Evolutionary conservation across 2,113 vertebrate species (phyloP), one percentile per base, ranked within the genome.

Genomic region (Dryoscopus gambensis): DNA sequence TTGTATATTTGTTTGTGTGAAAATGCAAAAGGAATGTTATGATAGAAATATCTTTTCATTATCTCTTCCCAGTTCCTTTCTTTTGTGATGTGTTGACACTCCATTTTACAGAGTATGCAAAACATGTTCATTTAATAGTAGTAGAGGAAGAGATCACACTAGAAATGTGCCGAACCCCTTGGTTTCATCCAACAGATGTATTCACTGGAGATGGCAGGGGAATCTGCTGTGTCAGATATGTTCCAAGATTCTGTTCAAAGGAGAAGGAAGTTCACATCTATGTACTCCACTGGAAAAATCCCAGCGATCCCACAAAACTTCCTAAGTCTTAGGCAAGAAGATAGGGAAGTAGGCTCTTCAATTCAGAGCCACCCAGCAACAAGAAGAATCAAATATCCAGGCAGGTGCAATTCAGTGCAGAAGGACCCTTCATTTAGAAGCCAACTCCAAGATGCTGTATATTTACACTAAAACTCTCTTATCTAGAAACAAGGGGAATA

Each of bases 341-440:
- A 25, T 12, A 60, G 14, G 16, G 39, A 83, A 86, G n/a, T 3
- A 28, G 13, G 46, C 3, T 52, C 9, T 79, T 53, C 81, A 42
- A 23, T 67, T 93, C 55, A 49, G 59, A 90, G 22, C 11, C 22
- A 22, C 2, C 0, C 15, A 74, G 30, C 39, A 42, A 60, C 0
- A 5, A 42, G n/a, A 75, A 83, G 55, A 86, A 53, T 13, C 23
- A 47, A 42, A 37, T 0, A 0, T 47, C 31, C 59, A 55, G 47
- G 20, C 17, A 37, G 1, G 0, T 2, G 3, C 33, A 67, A 31
- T 35, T 67, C 42, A 83, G 35, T 0, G 1, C 3, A n/a, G 62
- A 73, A 57, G 21, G 16, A 30, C 5, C 6, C 9, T 77, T 67
- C 7, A 23, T 67, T 84, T 59, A 70, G 79, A 25, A 18, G 12